Evolutionary conservation across 2,888 invertebrate genomes (phyloP).

Genomic region (Pyralis farinalis): DNA sequence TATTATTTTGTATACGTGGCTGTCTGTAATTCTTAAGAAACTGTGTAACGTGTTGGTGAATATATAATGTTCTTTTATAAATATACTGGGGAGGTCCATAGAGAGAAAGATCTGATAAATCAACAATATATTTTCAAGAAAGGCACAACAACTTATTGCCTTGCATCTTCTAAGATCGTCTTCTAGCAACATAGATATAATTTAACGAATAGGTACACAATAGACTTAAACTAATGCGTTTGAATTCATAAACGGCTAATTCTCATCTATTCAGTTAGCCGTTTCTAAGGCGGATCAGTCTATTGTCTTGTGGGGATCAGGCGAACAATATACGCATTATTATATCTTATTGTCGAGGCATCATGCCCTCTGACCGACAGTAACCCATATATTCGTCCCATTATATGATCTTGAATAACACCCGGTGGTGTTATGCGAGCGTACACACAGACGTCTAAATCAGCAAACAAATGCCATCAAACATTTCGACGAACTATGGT

Average conservation of each 20-base stretch:
- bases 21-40: too few species aligned
- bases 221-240: constrained; percentile 8
- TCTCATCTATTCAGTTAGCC: constrained; percentile 13
- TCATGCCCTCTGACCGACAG: constrained; percentile 65
- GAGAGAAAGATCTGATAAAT: too few species aligned
- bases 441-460: constrained; percentile 7
- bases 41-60: too few species aligned
- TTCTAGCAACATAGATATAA: neutral
- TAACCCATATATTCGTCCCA: constrained; percentile 70
- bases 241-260: constrained; percentile 17
- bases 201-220: constrained; percentile 13
- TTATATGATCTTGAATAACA: constrained; percentile 70
- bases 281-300: constrained; percentile 17
- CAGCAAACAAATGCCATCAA: constrained; percentile 1
- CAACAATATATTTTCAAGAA: too few species aligned
- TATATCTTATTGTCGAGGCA: constrained; percentile 57
- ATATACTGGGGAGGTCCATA: too few species aligned
- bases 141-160: too few species aligned
- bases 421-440: constrained; percentile 19
- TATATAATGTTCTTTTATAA: too few species aligned
- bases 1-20: too few species aligned
- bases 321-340: constrained; percentile 44
- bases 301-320: constrained; percentile 49
- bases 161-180: too few species aligned
- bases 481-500: neutral